phyloP scores from a whole-genome alignment of 2,888 invertebrate species.

The Nomada lathburiana region DNA sequence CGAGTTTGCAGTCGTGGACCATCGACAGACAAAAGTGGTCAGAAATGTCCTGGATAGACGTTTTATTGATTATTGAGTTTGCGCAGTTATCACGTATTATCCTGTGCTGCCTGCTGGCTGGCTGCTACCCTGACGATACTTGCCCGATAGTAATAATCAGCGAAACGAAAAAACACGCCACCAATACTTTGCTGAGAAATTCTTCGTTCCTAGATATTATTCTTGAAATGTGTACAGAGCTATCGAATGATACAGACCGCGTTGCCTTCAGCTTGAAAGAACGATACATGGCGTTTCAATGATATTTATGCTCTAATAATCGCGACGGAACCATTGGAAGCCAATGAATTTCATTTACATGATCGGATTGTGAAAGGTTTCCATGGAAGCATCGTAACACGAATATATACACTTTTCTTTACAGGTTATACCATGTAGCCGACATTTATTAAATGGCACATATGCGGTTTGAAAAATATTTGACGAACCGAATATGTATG shows the following conservation, averaged over 20 bases:
- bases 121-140: background rate
- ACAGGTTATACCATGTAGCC: background rate
- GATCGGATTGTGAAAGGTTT: background rate
- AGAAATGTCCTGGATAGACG: conserved; percentile 11
- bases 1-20: conserved; percentile 29
- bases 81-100: conserved; percentile 7
- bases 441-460: conserved; percentile 6
- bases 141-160: no score
- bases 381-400: conserved; percentile 6
- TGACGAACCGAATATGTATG: no score
- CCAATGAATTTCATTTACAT: conserved; percentile 13
- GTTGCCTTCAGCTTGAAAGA: background rate
- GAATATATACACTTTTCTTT: background rate
- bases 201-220: background rate
- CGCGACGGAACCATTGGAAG: background rate
- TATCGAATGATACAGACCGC: background rate
- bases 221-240: background rate
- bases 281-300: background rate
- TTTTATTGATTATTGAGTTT: conserved; percentile 47
- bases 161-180: no score
- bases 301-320: conserved; percentile 8
- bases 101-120: conserved; percentile 4
- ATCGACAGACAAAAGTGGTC: conserved; percentile 30
- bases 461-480: background rate
- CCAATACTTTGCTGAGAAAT: no score